Conservation (phyloP, 2,113 vertebrate species). For the Archilochus colubris region DNA sequence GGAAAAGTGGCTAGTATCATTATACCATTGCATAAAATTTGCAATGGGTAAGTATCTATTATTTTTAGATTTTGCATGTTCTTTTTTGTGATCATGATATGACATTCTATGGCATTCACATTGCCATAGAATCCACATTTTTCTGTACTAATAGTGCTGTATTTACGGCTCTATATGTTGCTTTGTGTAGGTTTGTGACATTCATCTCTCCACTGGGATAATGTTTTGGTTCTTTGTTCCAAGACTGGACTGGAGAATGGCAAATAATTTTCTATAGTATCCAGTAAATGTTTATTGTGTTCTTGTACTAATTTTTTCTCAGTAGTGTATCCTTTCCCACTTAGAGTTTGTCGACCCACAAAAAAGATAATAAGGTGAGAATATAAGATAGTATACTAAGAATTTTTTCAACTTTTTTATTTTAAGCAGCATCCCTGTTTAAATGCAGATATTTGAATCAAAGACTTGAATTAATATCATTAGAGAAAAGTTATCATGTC, state of each 20-base stretch:
- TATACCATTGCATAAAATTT: background rate
- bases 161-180: background rate
- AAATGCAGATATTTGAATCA: background rate
- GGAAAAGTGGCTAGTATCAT: background rate
- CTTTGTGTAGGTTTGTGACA: background rate
- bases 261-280: background rate
- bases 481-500: background rate
- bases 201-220: background rate
- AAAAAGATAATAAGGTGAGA: background rate
- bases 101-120: fast-evolving
- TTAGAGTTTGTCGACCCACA: background rate
- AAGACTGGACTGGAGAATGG: background rate
- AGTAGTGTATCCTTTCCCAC: background rate
- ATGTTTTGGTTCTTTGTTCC: background rate
- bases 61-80: background rate
- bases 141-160: background rate
- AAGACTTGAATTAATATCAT: background rate
- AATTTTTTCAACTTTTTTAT: background rate
- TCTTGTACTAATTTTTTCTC: background rate
- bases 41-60: fast-evolving
- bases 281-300: background rate
- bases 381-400: background rate
- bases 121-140: too few species aligned
- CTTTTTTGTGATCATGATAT: background rate
- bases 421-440: background rate